Evolutionary conservation across 1,140 invertebrate genomes (phyloP).

Genomic region (Cryptotermes secundus): DNA sequence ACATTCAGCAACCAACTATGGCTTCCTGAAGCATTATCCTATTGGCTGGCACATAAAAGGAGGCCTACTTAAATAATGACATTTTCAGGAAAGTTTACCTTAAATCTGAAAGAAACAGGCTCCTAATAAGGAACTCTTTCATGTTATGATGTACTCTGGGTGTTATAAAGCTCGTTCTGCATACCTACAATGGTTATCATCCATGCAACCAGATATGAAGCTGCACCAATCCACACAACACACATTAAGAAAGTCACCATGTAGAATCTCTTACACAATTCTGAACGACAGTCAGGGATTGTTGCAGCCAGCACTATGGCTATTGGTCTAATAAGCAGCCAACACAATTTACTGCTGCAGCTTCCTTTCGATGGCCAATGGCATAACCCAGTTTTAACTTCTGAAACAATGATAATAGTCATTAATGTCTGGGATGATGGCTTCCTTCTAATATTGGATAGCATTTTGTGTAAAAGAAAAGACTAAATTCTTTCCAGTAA

Average conservation of each 20-base stretch:
- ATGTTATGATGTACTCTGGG: neutral
- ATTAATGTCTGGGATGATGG: neutral
- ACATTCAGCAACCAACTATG: no score
- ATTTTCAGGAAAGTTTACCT: neutral
- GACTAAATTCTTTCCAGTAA: neutral
- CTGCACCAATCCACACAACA: constrained; percentile 62
- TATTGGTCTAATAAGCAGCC: constrained; percentile 72
- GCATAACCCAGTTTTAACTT: neutral
- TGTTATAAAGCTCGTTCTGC: constrained; percentile 25
- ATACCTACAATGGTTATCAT: constrained; percentile 70
- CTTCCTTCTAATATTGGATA: neutral
- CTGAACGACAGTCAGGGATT: constrained; percentile 72
- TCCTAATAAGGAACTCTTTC: neutral
- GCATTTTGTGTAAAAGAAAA: neutral
- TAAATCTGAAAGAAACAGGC: neutral
- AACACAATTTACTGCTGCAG: constrained; percentile 55
- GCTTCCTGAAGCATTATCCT: no score
- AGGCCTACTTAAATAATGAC: neutral
- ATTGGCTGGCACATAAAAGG: neutral
- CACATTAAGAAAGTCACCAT: constrained; percentile 65
- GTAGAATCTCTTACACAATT: constrained; percentile 52
- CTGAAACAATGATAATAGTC: neutral
- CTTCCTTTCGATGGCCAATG: neutral
- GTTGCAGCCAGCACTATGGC: constrained; percentile 68
- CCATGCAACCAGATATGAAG: constrained; percentile 69